Percentiles rank a stretch among this genome's conserved stretches.
Conservation (phyloP, 1,140 invertebrate genomes). For the Cyclina sinensis region DNA sequence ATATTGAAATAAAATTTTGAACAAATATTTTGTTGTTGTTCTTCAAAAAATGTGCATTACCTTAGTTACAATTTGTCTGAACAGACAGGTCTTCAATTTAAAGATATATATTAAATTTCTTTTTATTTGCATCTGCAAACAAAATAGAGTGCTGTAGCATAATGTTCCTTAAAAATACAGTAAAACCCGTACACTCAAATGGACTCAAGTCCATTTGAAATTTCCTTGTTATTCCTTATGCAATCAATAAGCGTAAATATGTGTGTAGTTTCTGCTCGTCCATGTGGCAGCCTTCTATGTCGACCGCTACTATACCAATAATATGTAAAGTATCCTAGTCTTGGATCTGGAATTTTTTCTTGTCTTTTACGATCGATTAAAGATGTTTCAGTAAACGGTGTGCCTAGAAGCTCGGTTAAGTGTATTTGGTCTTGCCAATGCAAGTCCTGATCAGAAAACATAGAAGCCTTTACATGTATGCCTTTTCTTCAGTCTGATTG, state of each 20-base stretch:
- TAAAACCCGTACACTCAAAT: too few relatives aligned
- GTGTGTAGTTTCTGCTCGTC: slow-evolving; percentile 62
- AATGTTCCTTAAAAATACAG: too few relatives aligned
- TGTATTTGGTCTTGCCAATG: slow-evolving; percentile 64
- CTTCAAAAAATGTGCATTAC: too few relatives aligned
- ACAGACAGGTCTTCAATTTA: too few relatives aligned
- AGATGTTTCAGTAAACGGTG: slow-evolving; percentile 53
- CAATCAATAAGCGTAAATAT: slow-evolving; percentile 68
- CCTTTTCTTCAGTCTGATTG: slow-evolving; percentile 52
- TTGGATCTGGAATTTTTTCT: slow-evolving; percentile 55
- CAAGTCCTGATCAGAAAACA: slow-evolving; percentile 61
- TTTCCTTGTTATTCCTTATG: slow-evolving; percentile 49
- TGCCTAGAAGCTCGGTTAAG: slow-evolving; percentile 57
- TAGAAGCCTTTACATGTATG: slow-evolving; percentile 67
- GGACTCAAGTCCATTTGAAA: too few relatives aligned
- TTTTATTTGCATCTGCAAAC: too few relatives aligned
- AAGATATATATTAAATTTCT: too few relatives aligned
- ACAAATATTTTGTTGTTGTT: too few relatives aligned
- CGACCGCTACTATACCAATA: slow-evolving; percentile 54
- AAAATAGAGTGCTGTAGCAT: too few relatives aligned
- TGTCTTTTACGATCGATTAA: slow-evolving; percentile 60
- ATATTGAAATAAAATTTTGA: too few relatives aligned
- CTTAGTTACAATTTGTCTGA: too few relatives aligned
- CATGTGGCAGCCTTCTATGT: slow-evolving; percentile 68
- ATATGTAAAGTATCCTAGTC: slow-evolving; percentile 66